Evolutionary conservation across 1,140 invertebrate species (phyloP).

Genomic region (Drosophila kanapiae): DNA sequence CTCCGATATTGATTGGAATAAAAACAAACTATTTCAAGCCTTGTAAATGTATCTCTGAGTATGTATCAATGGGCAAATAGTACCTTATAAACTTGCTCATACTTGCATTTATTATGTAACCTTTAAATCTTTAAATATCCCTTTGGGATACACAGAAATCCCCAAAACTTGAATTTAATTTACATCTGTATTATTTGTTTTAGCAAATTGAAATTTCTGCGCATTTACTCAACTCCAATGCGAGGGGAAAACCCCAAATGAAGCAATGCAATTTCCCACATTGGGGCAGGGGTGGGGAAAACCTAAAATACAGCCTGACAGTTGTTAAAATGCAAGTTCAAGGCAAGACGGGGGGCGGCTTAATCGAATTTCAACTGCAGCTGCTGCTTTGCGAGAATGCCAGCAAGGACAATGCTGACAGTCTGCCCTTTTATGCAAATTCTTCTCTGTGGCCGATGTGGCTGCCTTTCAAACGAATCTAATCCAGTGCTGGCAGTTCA

Average conservation of each 20-base stretch:
- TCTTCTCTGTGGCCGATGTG: conserved; percentile 56
- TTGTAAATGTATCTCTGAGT: neutral
- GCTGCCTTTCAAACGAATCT: conserved; percentile 31
- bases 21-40: neutral
- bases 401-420: conserved; percentile 58
- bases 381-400: conserved; percentile 16
- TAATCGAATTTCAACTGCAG: conserved; percentile 63
- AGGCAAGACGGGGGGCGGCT: conserved; percentile 23
- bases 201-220: conserved; percentile 9
- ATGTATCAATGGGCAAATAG: neutral
- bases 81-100: too few relatives aligned
- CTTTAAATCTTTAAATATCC: neutral
- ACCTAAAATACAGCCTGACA: conserved; percentile 10
- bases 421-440: conserved; percentile 69
- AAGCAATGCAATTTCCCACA: conserved; percentile 20
- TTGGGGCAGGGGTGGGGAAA: neutral
- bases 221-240: neutral
- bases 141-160: neutral
- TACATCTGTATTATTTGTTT: conserved; percentile 12
- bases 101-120: too few relatives aligned
- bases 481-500: conserved; percentile 1
- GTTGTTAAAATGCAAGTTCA: conserved; percentile 40
- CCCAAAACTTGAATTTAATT: neutral
- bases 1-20: conserved; percentile 1
- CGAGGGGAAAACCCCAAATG: conserved; percentile 17